phyloP scores from a whole-genome alignment of 2,888 invertebrate genomes.

The Tiliacea citrago region DNA sequence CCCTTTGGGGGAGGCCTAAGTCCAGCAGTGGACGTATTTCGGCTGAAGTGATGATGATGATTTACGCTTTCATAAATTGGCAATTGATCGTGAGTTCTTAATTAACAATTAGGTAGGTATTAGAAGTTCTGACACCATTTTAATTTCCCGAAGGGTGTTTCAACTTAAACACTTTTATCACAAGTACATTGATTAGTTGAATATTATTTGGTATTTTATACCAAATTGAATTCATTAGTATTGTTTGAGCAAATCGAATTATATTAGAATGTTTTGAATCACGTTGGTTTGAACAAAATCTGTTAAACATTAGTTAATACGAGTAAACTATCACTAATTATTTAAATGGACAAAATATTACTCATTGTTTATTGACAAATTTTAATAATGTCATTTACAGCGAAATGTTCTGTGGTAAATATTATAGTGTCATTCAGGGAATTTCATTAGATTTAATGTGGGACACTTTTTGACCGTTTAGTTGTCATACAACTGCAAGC shows the following conservation, averaged over 20 bases:
- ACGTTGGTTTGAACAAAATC: neutral
- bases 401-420: too few relatives aligned
- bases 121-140: neutral
- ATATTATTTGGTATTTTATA: neutral
- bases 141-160: neutral
- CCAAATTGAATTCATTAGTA: neutral
- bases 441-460: too few relatives aligned
- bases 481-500: neutral
- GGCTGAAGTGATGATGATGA: too few relatives aligned
- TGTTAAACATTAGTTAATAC: neutral
- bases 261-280: neutral
- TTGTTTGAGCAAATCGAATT: neutral
- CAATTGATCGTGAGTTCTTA: neutral
- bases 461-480: too few relatives aligned
- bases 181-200: neutral
- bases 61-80: neutral
- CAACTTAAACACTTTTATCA: neutral
- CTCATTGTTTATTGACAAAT: too few relatives aligned
- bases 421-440: too few relatives aligned
- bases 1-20: too few relatives aligned
- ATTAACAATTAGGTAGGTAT: too few relatives aligned
- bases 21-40: too few relatives aligned
- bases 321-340: too few relatives aligned
- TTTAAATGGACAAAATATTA: too few relatives aligned
- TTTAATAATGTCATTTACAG: too few relatives aligned